These are phyloP conservation scores for Labeo catla DNA, from an alignment of 2,113 vertebrate genomes.

Conservation along the genomic window DNA sequence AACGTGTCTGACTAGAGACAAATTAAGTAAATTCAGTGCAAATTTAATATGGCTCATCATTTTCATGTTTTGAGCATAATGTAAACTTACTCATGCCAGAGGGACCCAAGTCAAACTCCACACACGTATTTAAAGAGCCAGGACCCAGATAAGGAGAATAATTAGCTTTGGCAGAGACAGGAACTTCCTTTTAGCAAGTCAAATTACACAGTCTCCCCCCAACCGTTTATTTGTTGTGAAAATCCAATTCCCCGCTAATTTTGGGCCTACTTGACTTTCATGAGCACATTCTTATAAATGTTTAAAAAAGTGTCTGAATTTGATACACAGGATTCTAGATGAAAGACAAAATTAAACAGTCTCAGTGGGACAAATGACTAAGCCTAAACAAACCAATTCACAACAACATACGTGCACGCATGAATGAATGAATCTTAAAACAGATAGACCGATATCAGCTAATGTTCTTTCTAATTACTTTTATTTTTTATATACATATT, in stretches of 20 bases:
- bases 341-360: conserved; percentile 34
- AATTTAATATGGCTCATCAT: conserved; percentile 21
- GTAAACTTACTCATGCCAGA: conserved; percentile 10
- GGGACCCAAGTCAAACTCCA: conserved; percentile 7
- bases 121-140: conserved; percentile 28
- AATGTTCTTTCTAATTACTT: neutral
- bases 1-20: neutral
- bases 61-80: conserved; percentile 17
- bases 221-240: conserved; percentile 53
- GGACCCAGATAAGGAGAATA: conserved; percentile 49
- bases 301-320: conserved; percentile 49
- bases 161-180: conserved; percentile 48
- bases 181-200: conserved; percentile 54
- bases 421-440: neutral
- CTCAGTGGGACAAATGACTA: conserved; percentile 24
- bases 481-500: neutral
- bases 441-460: neutral
- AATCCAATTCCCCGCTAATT: conserved; percentile 48
- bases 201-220: conserved; percentile 40
- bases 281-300: conserved; percentile 56
- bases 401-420: conserved; percentile 7
- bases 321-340: conserved; percentile 28
- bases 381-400: conserved; percentile 21
- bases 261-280: conserved; percentile 53
- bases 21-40: conserved; percentile 9